Percentiles rank a stretch among this genome's conserved stretches.
Evolutionary conservation across 2,113 vertebrate genomes (phyloP).

Genomic region (Gallinago paraguaiae): DNA sequence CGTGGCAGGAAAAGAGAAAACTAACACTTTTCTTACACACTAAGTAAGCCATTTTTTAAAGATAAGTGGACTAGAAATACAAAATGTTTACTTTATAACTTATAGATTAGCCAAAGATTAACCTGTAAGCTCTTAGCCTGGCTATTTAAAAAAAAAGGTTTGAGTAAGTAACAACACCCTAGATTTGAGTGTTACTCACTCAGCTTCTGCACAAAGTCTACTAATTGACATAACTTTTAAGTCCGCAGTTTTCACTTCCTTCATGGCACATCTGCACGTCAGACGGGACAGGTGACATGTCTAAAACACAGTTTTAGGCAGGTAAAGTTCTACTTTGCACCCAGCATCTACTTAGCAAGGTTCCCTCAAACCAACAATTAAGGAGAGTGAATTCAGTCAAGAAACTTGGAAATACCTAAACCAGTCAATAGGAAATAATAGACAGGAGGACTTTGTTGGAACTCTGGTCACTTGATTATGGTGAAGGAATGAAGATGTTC

Average conservation of each 20-base stretch:
- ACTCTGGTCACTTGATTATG: background rate
- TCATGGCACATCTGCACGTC: background rate
- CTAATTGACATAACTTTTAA: background rate
- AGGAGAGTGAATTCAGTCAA: background rate
- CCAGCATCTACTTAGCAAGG: background rate
- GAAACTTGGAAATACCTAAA: background rate
- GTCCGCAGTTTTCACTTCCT: background rate
- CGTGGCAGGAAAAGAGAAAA: background rate
- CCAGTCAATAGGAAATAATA: background rate
- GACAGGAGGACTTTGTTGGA: background rate
- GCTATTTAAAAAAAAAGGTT: background rate
- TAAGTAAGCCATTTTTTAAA: background rate
- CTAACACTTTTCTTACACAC: background rate
- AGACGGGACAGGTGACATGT: background rate
- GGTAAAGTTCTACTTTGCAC: background rate
- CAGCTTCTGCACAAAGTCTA: background rate
- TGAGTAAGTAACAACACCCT: background rate
- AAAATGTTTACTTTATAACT: background rate
- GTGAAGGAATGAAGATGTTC: background rate
- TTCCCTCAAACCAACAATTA: background rate
- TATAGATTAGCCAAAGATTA: background rate
- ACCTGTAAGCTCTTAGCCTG: background rate
- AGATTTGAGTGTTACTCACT: background rate
- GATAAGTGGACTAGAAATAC: background rate
- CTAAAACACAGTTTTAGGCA: background rate